phyloP scores from a whole-genome alignment of 2,113 vertebrate genomes.

The Atractosteus spatula region DNA sequence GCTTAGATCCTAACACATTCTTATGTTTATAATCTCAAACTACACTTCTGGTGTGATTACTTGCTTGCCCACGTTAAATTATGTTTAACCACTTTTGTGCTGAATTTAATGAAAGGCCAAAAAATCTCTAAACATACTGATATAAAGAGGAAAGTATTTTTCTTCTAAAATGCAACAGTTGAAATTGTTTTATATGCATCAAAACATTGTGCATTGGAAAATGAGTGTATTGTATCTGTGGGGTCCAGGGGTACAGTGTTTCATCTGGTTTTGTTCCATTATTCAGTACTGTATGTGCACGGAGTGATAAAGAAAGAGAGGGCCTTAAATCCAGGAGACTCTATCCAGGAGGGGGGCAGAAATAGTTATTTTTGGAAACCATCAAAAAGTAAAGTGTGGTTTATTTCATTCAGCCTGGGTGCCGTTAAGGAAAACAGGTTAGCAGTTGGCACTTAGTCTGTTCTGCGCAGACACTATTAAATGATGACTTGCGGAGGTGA shows the following conservation, averaged over 20 bases:
- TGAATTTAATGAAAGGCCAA: not conserved
- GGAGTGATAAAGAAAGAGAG: not conserved
- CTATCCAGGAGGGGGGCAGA: not conserved
- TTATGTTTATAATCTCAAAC: constrained; percentile 3
- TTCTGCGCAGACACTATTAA: constrained; percentile 39
- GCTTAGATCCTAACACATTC: constrained; percentile 14
- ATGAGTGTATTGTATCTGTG: no score
- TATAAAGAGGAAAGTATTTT: no score
- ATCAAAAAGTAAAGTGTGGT: constrained; percentile 26
- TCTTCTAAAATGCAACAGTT: no score
- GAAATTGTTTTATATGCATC: no score
- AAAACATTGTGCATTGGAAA: no score
- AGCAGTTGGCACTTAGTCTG: constrained; percentile 42
- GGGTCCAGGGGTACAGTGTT: no score
- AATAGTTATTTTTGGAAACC: constrained; percentile 39
- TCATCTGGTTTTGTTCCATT: no score
- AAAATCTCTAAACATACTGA: no score
- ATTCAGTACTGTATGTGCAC: not conserved
- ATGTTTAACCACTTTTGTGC: constrained; percentile 7
- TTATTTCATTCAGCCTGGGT: constrained; percentile 26
- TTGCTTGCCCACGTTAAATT: not conserved
- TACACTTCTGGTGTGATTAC: not conserved
- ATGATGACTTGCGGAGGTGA: constrained; percentile 39
- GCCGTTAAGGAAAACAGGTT: constrained; percentile 24
- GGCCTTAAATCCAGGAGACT: no score